Conservation (phyloP, 2,113 vertebrate species). For the Lycaon pictus region DNA sequence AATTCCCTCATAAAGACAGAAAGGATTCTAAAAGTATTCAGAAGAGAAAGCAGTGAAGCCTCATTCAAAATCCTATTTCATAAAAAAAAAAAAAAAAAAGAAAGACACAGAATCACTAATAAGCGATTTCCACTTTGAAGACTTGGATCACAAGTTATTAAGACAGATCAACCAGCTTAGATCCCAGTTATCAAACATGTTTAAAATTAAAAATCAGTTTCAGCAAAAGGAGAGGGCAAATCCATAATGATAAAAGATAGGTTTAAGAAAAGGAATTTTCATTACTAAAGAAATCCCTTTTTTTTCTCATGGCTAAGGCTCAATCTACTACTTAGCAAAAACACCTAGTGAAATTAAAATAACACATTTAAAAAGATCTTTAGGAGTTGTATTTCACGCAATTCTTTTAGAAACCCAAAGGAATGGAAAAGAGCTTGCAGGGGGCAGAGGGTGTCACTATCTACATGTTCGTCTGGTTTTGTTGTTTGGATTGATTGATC, state of each 20-base stretch:
- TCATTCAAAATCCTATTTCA: background rate
- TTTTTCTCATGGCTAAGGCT: background rate
- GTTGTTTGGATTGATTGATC: background rate
- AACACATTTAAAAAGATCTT: background rate
- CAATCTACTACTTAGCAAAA: background rate
- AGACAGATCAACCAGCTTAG: background rate
- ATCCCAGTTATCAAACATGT: background rate
- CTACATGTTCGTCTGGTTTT: background rate
- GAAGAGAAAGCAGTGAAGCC: background rate
- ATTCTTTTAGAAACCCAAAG: background rate
- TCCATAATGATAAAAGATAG: background rate
- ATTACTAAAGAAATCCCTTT: slow-evolving; percentile 17
- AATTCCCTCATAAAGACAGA: background rate
- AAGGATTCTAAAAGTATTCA: slow-evolving; percentile 12
- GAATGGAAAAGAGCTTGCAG: background rate
- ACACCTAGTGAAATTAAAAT: background rate
- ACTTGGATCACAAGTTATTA: slow-evolving; percentile 35
- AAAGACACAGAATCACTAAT: background rate
- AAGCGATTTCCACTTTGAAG: slow-evolving; percentile 23
- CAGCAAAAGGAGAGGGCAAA: background rate
- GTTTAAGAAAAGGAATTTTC: background rate
- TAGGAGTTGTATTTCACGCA: background rate
- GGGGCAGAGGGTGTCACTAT: rapidly evolving
- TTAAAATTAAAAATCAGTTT: slow-evolving; percentile 48
- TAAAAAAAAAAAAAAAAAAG: background rate